Conservation (phyloP, 1,140 invertebrate species). For the Fopius arisanus region DNA sequence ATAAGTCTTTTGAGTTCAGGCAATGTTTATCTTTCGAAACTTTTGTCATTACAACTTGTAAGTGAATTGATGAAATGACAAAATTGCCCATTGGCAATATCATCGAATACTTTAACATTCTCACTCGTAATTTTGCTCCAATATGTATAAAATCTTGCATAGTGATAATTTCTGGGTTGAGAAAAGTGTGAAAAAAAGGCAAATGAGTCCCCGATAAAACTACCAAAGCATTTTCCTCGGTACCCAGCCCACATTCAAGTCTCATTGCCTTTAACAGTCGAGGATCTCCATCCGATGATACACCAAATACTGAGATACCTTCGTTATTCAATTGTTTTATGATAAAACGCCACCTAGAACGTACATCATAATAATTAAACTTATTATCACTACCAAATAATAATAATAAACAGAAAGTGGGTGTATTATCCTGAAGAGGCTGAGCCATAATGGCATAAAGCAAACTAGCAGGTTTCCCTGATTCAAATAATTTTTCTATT, state of each 20-base stretch:
- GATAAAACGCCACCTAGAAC: conserved; percentile 31
- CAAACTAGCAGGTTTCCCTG: conserved; percentile 24
- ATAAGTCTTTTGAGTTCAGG: conserved; percentile 15
- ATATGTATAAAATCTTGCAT: conserved; percentile 30
- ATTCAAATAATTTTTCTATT: conserved; percentile 33
- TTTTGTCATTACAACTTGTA: conserved; percentile 14
- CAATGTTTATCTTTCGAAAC: conserved; percentile 23
- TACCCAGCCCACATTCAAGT: conserved; percentile 3
- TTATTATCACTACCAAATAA: conserved; percentile 37
- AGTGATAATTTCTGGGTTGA: conserved; percentile 21
- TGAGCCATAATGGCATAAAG: conserved; percentile 36
- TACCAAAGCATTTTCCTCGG: not conserved
- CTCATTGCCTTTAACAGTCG: conserved; percentile 37
- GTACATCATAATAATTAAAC: conserved; percentile 27
- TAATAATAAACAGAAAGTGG: conserved; percentile 32
- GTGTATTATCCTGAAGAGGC: conserved; percentile 24
- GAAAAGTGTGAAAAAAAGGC: conserved; percentile 23
- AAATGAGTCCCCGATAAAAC: not conserved
- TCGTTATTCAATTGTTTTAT: conserved; percentile 12
- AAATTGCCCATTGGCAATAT: conserved; percentile 25
- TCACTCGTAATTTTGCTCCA: conserved; percentile 23
- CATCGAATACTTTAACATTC: conserved; percentile 18
- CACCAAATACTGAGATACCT: conserved; percentile 33
- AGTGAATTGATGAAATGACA: conserved; percentile 18
- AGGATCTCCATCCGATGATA: conserved; percentile 27